Evolutionary conservation across 2,888 invertebrate genomes (phyloP), one percentile per base, ranked within the genome.

Genomic region (Tholera decimalis): DNA sequence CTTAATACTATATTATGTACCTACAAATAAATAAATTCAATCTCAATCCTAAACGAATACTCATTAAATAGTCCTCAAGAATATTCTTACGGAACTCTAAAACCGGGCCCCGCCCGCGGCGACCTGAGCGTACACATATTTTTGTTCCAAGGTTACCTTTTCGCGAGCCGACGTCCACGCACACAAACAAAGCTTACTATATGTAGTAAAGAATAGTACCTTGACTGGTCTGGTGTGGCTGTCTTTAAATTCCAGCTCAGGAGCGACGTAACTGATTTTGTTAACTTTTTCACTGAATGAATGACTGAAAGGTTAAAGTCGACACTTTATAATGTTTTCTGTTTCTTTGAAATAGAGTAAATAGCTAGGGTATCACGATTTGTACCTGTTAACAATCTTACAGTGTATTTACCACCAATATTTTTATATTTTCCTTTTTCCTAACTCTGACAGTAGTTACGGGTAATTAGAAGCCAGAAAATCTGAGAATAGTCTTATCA

Each of bases 91-190:
- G 37, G 73, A 68, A 22, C 74, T 35, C 73, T 57, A 69, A 73
- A 67, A 74, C 67, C 60, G 8, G 53, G 65, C 67, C 65, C 66
- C 72, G 80, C 79, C 80, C 56, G 62, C 66, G 76, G 62, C 76
- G 30, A 63, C 50, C 67, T 55, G 41, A 54, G 28, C 77, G 80
- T 83, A 88, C 84, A 84, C 88, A 86, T 86, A 90, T 88, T 88
- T 88, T 82, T 83, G 83, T 84, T 84, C 85, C 89, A 89, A 90
- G 90, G 90, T 87, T 89, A 86, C 83, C 83, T 83, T 88, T 88
- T 90, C 83, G 88, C 88, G 83, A 75, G 78, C 83, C 82, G 73
- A 77, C 73, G 67, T 41, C 61, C 18, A 46, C 20, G 33, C 41
- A 49, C 35, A 58, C 24, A 28, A n/a, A 55, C 9, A 33, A 33